These are phyloP conservation scores for Amiota communis DNA, from an alignment of 2,888 invertebrate species.

Conservation along the genomic window DNA sequence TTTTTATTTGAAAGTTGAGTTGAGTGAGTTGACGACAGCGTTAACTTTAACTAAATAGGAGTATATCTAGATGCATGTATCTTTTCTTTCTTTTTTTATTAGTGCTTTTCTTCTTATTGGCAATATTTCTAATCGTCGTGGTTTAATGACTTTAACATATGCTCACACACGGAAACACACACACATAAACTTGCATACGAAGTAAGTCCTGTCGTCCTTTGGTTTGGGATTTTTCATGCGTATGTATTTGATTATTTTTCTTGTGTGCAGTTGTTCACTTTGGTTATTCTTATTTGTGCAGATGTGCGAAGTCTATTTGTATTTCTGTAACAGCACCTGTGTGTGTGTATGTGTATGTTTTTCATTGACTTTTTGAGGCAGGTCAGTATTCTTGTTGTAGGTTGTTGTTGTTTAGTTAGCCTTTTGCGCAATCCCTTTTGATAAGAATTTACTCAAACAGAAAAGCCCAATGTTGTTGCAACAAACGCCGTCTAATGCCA, in stretches of 20 bases:
- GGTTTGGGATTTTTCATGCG: too few species aligned
- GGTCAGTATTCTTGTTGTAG: slow-evolving; percentile 13
- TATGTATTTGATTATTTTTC: too few species aligned
- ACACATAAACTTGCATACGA: neutral
- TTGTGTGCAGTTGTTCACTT: too few species aligned
- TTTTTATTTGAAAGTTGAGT: neutral
- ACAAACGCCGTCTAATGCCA: neutral
- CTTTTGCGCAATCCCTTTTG: too few species aligned
- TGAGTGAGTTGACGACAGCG: neutral
- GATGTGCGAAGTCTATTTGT: slow-evolving; percentile 46
- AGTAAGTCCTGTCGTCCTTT: too few species aligned
- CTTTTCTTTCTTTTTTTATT: neutral
- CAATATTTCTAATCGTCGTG: neutral
- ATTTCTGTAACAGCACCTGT: slow-evolving; percentile 11
- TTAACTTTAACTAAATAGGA: neutral
- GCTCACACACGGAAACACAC: neutral
- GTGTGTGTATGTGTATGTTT: slow-evolving; percentile 29
- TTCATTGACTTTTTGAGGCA: slow-evolving; percentile 48
- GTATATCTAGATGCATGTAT: neutral
- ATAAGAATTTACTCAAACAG: neutral
- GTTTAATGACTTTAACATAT: slow-evolving; percentile 12
- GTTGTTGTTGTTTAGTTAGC: too few species aligned
- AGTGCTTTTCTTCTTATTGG: neutral
- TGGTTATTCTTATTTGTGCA: slow-evolving; percentile 53
- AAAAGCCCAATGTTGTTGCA: neutral